Base-by-base conservation (phyloP, 2,113 vertebrate genomes). In the Phyllopteryx taeniolatus region DNA sequence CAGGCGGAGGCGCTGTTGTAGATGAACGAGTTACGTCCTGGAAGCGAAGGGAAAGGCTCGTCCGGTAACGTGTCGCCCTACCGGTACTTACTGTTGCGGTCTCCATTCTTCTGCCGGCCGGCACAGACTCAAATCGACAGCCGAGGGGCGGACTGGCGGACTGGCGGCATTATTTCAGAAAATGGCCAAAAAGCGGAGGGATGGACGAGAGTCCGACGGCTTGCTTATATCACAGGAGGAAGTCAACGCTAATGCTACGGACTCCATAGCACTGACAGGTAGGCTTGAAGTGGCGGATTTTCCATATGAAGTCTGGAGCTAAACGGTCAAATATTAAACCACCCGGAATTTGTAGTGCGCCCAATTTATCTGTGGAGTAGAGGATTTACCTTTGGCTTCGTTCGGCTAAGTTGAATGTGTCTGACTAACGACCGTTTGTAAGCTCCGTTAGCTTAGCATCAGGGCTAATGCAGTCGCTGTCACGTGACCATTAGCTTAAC, bases 161-260 rank as follows among this genome's bases (percentile, higher is more conserved):
- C 8, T 57, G 62, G 22, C 11, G 62, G 22, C 11, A 19, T 56
- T 20, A 42, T 64, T n/a, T 2, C 1, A 8, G 60, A 82, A 81
- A 71, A 93, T 93, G 93, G 85, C 88, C 20, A 93, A 89, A 72
- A 93, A 92, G 75, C 90, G 92, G 72, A 89, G 84, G 83, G 90
- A 91, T 49, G 80, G 54, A 62, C 82, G 79, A 33, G 91, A 93
- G 31, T 71, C 51, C 1, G 90, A 91, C n/a, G 71, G 27, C 5
- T 47, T 80, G 72, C 33, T 27, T 47, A 49, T 78, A 33, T 33
- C 42, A 0, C 77, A 85, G 12, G 86, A 87, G 20, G 89, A 91
- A 27, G 46, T 72, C 70, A 87, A 83, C 69, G 66, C 70, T 43
- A 76, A 71, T n/a, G 75, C 44, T 5, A 51, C 39, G 20, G 82